Base-by-base conservation (phyloP, 2,797 vertebrate genomes). In the Sebastes oblongus region DNA sequence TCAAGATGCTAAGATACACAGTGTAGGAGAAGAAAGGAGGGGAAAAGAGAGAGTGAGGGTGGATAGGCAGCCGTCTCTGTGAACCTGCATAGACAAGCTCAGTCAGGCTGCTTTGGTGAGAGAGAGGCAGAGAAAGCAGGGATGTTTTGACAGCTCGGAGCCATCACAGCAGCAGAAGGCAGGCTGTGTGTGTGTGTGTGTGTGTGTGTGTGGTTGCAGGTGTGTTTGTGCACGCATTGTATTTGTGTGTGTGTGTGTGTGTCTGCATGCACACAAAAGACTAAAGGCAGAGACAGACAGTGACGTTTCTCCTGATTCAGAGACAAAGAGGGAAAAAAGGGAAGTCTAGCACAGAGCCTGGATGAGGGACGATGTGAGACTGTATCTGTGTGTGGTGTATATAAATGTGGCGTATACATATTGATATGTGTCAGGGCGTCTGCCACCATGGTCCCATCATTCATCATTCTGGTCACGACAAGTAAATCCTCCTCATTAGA, bases 61-160 rank as follows among this genome's bases (percentile, higher is more conserved):
- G 86, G 87, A 93, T 58, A 89, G 89, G 90, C 86, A 81, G 89
- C 74, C 77, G 88, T 73, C 82, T 83, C 80, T 85, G 88, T 89
- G 89, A 93, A 93, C 90, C 87, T 91, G 91, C 89, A 88, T 72
- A 88, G 89, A 90, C 84, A 83, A 88, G 88, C 92, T 91, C 90
- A 87, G 92, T 88, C 87, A 86, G 87, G 88, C 86, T 91, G 89
- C 83, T 80, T 86, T 66, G 86, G 89, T 69, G 89, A 78, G 73
- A 75, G 73, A 75, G 79, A 79, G 85, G 39, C 61, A 82, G 85
- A 80, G 89, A 88, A 83, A 90, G 90, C 69, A 8, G 74, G 88
- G 90, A 86, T 94, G 91, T 95, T 94, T 93, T 94, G 94, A 95
- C 94, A 95, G 93, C 91, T 94, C 90, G n/a, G 91, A 94, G 93